Percentiles rank a stretch among this genome's conserved stretches.
Evolutionary conservation across 37 sponge, comb jelly and placozoan species (phyloP).

Genomic region (Petrosia ficiformis): DNA sequence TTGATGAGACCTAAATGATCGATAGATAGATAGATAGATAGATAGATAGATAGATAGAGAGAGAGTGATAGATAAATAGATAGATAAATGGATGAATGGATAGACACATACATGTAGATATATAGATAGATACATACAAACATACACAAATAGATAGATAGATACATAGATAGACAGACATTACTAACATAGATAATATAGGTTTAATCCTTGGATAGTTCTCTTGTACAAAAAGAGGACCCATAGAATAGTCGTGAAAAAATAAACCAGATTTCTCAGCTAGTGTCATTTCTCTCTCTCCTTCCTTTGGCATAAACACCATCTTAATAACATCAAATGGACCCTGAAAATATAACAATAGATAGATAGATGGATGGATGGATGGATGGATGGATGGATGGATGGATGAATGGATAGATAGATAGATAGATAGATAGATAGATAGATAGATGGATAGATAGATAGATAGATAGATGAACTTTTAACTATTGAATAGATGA

Average conservation of each 20-base stretch:
- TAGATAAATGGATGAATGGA: background rate
- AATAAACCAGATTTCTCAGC: conserved; percentile 86
- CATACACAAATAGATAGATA: too few species aligned
- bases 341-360: conserved; percentile 30
- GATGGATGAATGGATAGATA: too few species aligned
- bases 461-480: too few species aligned
- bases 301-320: conserved; percentile 64
- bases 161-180: too few species aligned
- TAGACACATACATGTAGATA: too few species aligned
- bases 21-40: background rate
- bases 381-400: too few species aligned
- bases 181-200: too few species aligned
- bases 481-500: background rate
- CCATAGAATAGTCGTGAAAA: conserved; percentile 91
- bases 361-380: background rate
- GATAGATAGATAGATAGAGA: background rate
- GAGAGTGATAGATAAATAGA: background rate
- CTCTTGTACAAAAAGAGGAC: conserved; percentile 96
- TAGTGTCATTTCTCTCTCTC: conserved; percentile 50
- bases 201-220: conserved; percentile 79
- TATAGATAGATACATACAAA: too few species aligned
- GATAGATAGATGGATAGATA: too few species aligned
- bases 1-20: conserved; percentile 29
- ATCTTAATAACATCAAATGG: conserved; percentile 87
- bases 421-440: too few species aligned